These are phyloP conservation scores for Cercopithecus neglectus DNA, from an alignment of 2,797 vertebrate species.

Conservation along the genomic window DNA sequence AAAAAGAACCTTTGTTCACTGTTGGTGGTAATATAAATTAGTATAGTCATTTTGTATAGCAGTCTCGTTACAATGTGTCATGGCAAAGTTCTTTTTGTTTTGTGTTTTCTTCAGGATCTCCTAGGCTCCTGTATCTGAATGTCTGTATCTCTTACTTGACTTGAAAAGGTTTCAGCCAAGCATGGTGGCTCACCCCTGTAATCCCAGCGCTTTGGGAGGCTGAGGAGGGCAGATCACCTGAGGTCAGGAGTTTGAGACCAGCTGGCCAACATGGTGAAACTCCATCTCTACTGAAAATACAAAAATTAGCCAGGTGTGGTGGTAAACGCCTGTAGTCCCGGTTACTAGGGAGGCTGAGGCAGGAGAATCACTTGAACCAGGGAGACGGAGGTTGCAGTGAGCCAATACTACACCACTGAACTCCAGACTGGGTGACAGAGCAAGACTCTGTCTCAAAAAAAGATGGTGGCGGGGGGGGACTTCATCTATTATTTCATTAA, in stretches of 20 bases:
- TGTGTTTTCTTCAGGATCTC: not conserved
- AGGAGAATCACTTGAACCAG: not conserved
- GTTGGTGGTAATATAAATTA: not conserved
- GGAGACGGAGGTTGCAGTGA: not conserved
- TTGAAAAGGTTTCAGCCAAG: not conserved
- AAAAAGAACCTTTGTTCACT: not conserved
- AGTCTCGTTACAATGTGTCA: not conserved
- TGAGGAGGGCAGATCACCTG: not conserved
- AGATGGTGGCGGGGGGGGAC: accelerated
- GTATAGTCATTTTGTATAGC: not conserved
- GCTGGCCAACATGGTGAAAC: not conserved
- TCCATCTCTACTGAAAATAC: not conserved
- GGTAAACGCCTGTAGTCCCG: not conserved
- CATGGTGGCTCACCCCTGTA: not conserved
- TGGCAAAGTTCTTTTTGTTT: not conserved
- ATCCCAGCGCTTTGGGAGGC: not conserved
- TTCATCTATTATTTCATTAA: not conserved
- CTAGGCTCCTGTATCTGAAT: not conserved
- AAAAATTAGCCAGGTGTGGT: not conserved
- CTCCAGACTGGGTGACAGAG: not conserved
- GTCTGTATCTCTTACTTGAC: not conserved
- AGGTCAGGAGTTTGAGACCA: not conserved
- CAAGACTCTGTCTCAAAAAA: not conserved
- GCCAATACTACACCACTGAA: not conserved
- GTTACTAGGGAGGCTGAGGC: not conserved